Evolutionary conservation across 2,113 vertebrate genomes (phyloP), one percentile per base, ranked within the genome.

Genomic region (Turnix velox): DNA sequence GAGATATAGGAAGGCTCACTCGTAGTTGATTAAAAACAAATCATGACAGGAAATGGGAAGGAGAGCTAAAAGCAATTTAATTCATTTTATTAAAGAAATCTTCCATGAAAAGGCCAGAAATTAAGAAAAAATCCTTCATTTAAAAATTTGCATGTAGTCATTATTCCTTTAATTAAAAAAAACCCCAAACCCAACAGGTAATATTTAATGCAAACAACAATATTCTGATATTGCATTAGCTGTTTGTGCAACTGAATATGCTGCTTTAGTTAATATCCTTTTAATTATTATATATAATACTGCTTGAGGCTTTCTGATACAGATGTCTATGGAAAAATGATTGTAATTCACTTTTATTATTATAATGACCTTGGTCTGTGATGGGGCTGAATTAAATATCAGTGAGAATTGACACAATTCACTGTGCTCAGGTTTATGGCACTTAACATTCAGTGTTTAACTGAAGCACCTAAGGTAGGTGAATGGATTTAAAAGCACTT

Each of bases 321-420:
- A 37, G 14, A 4, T 75, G 65, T 72, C 73, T 87, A 54, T 31
- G 27, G 49, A 84, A 93, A 94, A 95, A 88, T 55, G 31, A 75
- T 33, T 76, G 58, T 91, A 93, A 95, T 87, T 94, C 88, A 92
- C 69, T 91, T 95, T 94, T 93, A 92, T 95, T 92, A 91, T 93
- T 91, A 88, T 87, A 87, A 91, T 92, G 95, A 92, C 91, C 84
- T 96, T 93, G 88, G 54, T 96, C 62, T 84, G 3, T 84, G 88
- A 94, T 92, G 92, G 49, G 58, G 65, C 78, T 92, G 87, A 87
- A 95, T 96, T 95, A 95, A 92, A 76, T 83, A 95, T 79, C 81
- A 46, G 87, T 84, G 51, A 79, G 43, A 96, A 96, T 95, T 94
- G 95, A 91, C 77, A 93, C 92, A 93, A 95, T 91, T 94, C 74